phyloP scores from a whole-genome alignment of 92 coral and sea anemone species.

The Meandrina meandrites region DNA sequence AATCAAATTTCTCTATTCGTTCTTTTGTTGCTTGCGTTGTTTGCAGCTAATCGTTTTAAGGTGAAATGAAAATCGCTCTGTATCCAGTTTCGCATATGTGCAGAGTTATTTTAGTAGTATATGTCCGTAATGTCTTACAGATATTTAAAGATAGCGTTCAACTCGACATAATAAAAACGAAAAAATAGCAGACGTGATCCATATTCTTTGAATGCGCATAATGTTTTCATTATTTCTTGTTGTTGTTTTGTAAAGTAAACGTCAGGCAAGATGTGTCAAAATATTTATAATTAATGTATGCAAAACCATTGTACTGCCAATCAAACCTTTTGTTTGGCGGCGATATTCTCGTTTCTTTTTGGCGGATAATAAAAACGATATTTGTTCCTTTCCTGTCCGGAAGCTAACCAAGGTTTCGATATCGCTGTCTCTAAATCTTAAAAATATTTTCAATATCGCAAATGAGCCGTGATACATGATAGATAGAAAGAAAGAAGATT shows the following conservation, averaged over 20 bases:
- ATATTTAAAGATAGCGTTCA: background rate
- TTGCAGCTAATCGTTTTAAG: too few species aligned
- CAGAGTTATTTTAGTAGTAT: background rate
- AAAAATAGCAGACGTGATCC: background rate
- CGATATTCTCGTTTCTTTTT: background rate
- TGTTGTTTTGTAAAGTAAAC: background rate
- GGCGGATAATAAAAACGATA: background rate
- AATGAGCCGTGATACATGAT: background rate
- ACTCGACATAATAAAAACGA: background rate
- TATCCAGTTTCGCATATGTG: background rate
- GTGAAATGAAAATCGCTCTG: too few species aligned
- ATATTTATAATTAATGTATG: background rate
- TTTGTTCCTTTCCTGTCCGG: background rate
- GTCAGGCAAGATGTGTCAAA: background rate
- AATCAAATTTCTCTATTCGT: too few species aligned
- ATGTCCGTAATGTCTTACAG: background rate
- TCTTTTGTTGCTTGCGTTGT: too few species aligned
- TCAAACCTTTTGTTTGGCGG: background rate
- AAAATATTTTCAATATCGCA: background rate
- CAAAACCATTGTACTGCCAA: background rate
- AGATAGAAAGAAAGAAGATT: background rate
- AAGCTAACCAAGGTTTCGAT: background rate
- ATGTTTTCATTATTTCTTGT: background rate
- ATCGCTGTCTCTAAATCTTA: background rate
- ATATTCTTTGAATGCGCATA: too few species aligned